These are phyloP conservation scores for Choloepus didactylus DNA, from an alignment of 2,797 vertebrate genomes.

Conservation along the genomic window DNA sequence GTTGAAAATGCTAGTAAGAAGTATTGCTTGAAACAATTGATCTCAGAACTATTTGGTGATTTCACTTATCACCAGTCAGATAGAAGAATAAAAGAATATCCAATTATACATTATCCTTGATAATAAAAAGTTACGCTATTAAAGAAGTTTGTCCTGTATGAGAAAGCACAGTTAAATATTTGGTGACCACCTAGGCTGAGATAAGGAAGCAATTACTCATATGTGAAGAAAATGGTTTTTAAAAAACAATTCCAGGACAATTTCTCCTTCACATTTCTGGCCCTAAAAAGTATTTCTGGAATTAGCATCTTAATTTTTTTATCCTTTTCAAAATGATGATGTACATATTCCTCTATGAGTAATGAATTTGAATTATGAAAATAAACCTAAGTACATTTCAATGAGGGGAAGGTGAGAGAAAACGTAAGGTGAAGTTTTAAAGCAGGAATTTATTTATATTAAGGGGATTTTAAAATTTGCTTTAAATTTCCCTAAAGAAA, in stretches of 20 bases:
- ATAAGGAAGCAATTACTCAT: background rate
- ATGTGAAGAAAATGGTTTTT: background rate
- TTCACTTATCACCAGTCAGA: background rate
- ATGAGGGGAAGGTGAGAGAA: background rate
- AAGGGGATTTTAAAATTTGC: background rate
- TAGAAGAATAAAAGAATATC: too few species aligned
- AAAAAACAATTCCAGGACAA: background rate
- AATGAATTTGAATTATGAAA: constrained; percentile 32
- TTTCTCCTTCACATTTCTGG: background rate
- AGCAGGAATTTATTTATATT: background rate
- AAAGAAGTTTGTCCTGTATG: background rate
- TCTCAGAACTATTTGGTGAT: background rate
- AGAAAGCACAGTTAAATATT: background rate
- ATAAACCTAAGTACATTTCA: background rate
- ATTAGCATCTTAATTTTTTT: background rate
- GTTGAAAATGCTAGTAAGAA: background rate
- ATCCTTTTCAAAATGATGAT: background rate
- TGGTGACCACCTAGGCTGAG: accelerated
- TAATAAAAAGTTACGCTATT: too few species aligned
- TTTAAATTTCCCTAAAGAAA: background rate
- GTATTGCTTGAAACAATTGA: too few species aligned
- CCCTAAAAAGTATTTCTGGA: background rate
- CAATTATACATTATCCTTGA: accelerated
- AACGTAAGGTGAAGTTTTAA: background rate
- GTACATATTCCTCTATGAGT: background rate